Base-by-base conservation (phyloP, 2,888 invertebrate genomes). In the Acanthosoma haemorrhoidale region DNA sequence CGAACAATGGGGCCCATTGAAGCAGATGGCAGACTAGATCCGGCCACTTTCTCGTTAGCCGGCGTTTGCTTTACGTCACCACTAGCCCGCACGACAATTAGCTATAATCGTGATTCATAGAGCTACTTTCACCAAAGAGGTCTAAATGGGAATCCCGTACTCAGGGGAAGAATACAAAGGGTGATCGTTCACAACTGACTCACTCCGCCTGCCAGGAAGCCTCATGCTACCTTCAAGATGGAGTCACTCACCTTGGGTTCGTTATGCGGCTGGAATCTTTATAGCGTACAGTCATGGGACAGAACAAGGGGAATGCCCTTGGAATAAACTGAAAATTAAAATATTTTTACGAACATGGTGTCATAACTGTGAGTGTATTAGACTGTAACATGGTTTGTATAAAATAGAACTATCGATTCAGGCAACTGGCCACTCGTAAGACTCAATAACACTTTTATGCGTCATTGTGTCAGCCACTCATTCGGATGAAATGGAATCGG, bases 21-120 rank as follows among this genome's bases (percentile, higher is more conserved):
- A 51, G 21, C 25, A 11, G 25, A n/a, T 25, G 29, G 21, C 25
- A 11, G 25, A n/a, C 51, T 18, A 51, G 51, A 51, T 51, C 51
- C 51, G 51, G 51, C 51, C 51, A n/a, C 51, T 51, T 51, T 51
- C 51, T 51, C 25, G 51, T 51, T 51, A 51, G 51, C n/a, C 51
- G n/a, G n/a, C n/a, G n/a, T n/a, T n/a, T n/a, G 0, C 13, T 51
- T 25, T 25, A 51, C 32, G 5, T 32, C 32, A 32, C 9, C 5
- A 32, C n/a, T n/a, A n/a, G n/a, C n/a, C 51, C 25, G 13, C 51
- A 51, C 29, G n/a, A 2, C 51, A 51, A 51, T 51, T 51, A 51
- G 29, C n/a, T 6, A 1, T n/a, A 8, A 25, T 25, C n/a, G 5
- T 51, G 51, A 51, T n/a, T 51, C 51, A 51, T 29, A 51, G 51